phyloP scores from a whole-genome alignment of 2,113 vertebrate genomes.

The Oreotrochilus melanogaster region DNA sequence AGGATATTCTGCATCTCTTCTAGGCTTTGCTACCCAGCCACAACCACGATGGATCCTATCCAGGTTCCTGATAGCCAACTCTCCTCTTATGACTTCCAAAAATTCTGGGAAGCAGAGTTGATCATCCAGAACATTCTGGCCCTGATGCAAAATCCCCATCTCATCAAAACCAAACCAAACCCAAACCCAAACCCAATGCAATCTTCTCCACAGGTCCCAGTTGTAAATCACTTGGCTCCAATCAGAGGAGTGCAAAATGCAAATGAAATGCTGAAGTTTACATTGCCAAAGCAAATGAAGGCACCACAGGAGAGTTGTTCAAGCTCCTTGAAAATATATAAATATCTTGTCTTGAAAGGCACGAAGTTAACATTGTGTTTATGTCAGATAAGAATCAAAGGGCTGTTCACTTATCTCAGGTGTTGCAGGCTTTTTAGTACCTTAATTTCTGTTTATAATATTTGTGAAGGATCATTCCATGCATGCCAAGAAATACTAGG shows the following conservation, averaged over 20 bases:
- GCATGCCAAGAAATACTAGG: neutral
- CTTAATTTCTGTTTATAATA: slow-evolving; percentile 10
- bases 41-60: neutral
- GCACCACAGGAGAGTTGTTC: neutral
- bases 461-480: neutral
- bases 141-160: neutral
- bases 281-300: neutral
- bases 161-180: neutral
- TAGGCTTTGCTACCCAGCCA: neutral
- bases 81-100: neutral
- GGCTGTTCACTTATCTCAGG: neutral
- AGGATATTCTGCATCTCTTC: neutral
- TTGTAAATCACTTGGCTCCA: neutral
- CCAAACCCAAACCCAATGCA: neutral
- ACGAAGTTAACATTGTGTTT: neutral
- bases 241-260: neutral
- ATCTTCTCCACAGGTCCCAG: neutral
- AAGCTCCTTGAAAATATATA: slow-evolving; percentile 12
- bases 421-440: neutral
- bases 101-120: neutral
- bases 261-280: neutral
- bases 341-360: neutral
- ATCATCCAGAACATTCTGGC: neutral
- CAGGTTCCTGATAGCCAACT: neutral
- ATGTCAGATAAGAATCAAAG: slow-evolving; percentile 27